Base-by-base conservation (phyloP, 92 coral and sea anemone genomes). In the Palythoa heliodiscus region DNA sequence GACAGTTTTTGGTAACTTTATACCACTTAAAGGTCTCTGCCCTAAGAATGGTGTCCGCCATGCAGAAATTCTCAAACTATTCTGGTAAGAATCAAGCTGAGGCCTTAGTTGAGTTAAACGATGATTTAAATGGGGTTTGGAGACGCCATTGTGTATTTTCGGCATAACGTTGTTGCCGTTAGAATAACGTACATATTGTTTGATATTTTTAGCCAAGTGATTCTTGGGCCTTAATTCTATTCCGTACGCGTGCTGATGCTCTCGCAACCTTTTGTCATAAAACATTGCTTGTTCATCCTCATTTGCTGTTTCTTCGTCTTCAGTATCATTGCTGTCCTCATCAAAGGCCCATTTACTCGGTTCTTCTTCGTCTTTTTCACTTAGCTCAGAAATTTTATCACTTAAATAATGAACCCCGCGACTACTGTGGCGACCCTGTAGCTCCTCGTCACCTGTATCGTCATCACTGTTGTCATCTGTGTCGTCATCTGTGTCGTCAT, bases 271-370 rank as follows among this genome's bases (percentile, higher is more conserved):
- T 53, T 24, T n/a, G 53, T 25, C 22, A 29, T 75, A 75, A 48
- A 52, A 11, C 11, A 16, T 52, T 24, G 47, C 19, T 6, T 76
- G 61, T 7, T 73, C 19, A 48, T 61, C 71, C 16, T 39, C 57
- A 40, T 39, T 66, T 8, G 63, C 58, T 15, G 3, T 80, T 29
- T 80, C 74, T 14, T 50, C 70, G 60, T 43, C 84, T 9, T 80
- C 84, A 48, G 40, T 13, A 7, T 25, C 29, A 11, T 57, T 66
- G 61, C 16, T 61, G 23, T 78, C 57, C 2, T 67, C 74, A 1
- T 20, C 25, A 23, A 20, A 38, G 24, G 17, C 13, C 20, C 37
- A 48, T 24, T 40, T 15, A 24, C 10, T 11, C 15, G 63, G 40
- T 3, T 61, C 57, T 74, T 67, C 84, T 11, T 22, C 23, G 55